Base-by-base conservation (phyloP, 2,113 vertebrate genomes). In the Calypte anna region DNA sequence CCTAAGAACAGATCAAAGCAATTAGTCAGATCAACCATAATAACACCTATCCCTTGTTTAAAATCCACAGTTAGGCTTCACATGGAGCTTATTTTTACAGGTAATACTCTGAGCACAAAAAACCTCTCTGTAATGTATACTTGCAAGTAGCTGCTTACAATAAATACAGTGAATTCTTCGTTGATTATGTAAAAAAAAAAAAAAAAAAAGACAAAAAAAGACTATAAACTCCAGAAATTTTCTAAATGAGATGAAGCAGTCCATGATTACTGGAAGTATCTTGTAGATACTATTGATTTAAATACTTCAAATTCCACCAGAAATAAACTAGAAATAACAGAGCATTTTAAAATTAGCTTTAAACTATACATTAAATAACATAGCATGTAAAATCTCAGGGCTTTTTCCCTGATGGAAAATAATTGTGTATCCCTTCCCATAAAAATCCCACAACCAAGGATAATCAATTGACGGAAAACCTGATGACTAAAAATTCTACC, bases 401-500 rank as follows among this genome's bases (percentile, higher is more conserved):
- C 3, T 36, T 48, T 50, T 8, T 10, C 6, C 11, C 16, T 53
- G 36, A 27, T 54, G 17, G 40, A 88, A 91, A 83, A 84, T 14
- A 80, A 82, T 18, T 70, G 61, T 74, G 96, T 79, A 93, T 91
- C 62, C n/a, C 40, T 96, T 94, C 88, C 83, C 88, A 94, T 96
- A 93, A 91, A 98, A 96, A 96, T 79, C 84, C 82, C 77, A 62
- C 51, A 94, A 88, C 95, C 80, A 86, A 88, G 19, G 64, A 96
- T 92, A 97, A 95, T 89, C 92, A 96, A 94, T 25, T 90, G 94
- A 95, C 24, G 64, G 92, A 96, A 96, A 97, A 97, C 87, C 88
- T 21, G 68, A 86, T 86, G 94, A 95, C 93, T 97, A 96, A 97
- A 97, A 95, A 96, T 94, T 93, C 94, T 97, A 95, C 97, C 54